Evolutionary conservation across 1,140 invertebrate genomes (phyloP).

Genomic region (Lanistes nyassanus): DNA sequence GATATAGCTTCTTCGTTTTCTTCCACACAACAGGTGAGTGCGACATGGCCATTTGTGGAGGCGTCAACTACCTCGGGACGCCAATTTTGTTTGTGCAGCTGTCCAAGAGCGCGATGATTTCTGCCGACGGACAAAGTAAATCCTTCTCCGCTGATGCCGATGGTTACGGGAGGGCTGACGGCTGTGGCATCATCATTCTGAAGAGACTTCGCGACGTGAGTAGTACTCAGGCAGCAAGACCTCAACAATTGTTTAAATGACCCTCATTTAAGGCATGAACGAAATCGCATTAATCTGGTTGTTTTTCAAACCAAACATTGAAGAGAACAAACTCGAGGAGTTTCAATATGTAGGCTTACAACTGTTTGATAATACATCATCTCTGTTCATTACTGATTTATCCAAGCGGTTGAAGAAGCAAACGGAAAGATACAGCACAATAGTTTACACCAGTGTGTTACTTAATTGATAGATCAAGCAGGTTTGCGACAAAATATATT

Average conservation of each 20-base stretch:
- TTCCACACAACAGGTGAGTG: constrained; percentile 21
- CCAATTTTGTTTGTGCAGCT: constrained; percentile 40
- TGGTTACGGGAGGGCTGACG: constrained; percentile 53
- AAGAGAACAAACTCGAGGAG: no score
- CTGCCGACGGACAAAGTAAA: constrained; percentile 43
- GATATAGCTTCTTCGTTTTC: neutral
- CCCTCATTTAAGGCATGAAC: no score
- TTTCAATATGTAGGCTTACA: no score
- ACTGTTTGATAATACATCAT: no score
- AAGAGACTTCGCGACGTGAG: constrained; percentile 44
- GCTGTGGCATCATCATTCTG: constrained; percentile 51
- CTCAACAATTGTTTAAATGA: no score
- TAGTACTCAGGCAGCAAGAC: neutral
- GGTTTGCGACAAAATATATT: no score
- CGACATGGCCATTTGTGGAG: constrained; percentile 45
- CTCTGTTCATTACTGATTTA: no score
- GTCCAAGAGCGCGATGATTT: constrained; percentile 42
- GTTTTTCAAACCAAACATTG: no score
- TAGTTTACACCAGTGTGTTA: no score
- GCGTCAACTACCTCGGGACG: constrained; percentile 38
- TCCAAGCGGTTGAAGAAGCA: no score
- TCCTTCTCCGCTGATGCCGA: constrained; percentile 47
- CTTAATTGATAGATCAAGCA: no score
- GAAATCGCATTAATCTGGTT: neutral
- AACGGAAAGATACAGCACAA: no score